These are phyloP conservation scores for Caerostris extrusa DNA, from an alignment of 1,140 invertebrate species.

Conservation along the genomic window DNA sequence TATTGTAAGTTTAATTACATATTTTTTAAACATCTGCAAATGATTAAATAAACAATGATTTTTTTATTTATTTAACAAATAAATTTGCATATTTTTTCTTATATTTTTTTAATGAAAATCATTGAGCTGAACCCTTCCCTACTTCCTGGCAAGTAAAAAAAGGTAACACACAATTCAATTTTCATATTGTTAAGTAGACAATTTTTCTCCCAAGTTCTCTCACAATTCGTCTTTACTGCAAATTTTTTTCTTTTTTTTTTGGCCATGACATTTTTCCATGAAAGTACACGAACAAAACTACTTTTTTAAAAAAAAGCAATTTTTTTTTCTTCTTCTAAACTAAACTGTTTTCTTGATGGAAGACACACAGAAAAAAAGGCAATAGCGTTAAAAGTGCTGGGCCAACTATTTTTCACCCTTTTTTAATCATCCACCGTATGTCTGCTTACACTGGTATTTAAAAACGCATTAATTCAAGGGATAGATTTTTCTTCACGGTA, in stretches of 20 bases:
- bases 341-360: constrained; percentile 33
- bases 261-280: neutral
- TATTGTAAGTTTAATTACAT: too few relatives aligned
- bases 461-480: constrained; percentile 48
- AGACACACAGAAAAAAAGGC: neutral
- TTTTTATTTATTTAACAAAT: too few relatives aligned
- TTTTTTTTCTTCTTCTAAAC: constrained; percentile 9
- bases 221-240: neutral
- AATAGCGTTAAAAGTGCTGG: constrained; percentile 20
- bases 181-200: constrained; percentile 38
- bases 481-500: constrained; percentile 43
- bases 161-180: constrained; percentile 1
- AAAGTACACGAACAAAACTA: constrained; percentile 16
- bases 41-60: too few relatives aligned
- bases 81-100: too few relatives aligned
- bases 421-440: constrained; percentile 41
- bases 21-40: too few relatives aligned
- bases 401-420: neutral
- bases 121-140: too few relatives aligned
- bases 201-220: neutral
- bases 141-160: neutral
- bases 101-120: too few relatives aligned
- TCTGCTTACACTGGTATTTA: constrained; percentile 51
- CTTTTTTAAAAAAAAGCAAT: neutral
- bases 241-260: neutral